phyloP scores from a whole-genome alignment of 2,113 vertebrate genomes.

The Thinocorus orbignyianus region DNA sequence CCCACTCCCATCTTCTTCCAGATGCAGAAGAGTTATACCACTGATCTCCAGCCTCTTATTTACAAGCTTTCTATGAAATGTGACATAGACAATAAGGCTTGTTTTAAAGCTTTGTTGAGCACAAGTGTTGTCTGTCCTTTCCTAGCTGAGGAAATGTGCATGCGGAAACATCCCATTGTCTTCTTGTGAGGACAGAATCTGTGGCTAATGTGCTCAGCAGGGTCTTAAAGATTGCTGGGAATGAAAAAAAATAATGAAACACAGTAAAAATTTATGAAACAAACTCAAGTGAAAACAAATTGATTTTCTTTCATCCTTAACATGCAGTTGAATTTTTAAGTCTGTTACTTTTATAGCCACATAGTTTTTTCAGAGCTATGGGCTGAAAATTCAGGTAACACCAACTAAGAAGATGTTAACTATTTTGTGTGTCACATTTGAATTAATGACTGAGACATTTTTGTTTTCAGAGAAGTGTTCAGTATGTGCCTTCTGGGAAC shows the following conservation, averaged over 20 bases:
- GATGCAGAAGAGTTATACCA: background rate
- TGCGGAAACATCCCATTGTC: background rate
- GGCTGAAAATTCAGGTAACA: background rate
- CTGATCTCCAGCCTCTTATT: background rate
- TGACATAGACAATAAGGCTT: background rate
- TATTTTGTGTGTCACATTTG: constrained; percentile 23
- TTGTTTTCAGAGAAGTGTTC: constrained; percentile 11
- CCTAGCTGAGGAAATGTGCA: background rate
- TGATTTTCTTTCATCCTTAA: background rate
- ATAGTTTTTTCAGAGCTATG: background rate
- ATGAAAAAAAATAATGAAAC: background rate
- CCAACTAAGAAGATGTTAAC: background rate
- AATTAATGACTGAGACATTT: constrained; percentile 26
- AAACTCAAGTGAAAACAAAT: background rate
- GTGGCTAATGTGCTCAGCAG: background rate
- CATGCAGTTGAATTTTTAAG: background rate
- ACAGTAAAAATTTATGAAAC: background rate
- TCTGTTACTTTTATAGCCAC: background rate
- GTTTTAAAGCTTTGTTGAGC: background rate
- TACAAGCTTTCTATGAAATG: background rate
- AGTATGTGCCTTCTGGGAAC: constrained; percentile 56
- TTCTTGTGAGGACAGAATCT: background rate
- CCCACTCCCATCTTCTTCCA: background rate
- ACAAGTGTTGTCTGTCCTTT: background rate
- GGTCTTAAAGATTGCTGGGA: background rate